Percentiles rank a stretch among this genome's conserved stretches.
phyloP scores from a whole-genome alignment of 1,140 invertebrate species.

The Anadara kagoshimensis region DNA sequence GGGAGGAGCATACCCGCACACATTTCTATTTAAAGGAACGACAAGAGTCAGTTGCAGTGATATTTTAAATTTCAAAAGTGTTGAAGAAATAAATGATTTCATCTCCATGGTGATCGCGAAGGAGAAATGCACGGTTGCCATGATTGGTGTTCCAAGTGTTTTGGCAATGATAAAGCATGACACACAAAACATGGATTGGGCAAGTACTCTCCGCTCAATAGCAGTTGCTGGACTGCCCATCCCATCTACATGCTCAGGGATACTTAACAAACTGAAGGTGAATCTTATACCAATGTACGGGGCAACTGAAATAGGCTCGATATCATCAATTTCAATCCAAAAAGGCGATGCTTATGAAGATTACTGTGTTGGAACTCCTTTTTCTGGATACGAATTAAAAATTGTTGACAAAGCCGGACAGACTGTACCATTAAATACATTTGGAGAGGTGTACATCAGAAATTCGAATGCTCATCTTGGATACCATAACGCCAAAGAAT shows the following conservation, averaged over 20 bases:
- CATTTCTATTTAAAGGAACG: not conserved
- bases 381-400: slow-evolving; percentile 9
- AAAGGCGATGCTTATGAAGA: not conserved
- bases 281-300: not conserved
- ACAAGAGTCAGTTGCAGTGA: not conserved
- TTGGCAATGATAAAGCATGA: no score
- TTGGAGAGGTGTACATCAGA: slow-evolving; percentile 15
- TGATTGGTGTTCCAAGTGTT: no score
- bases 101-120: no score
- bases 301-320: not conserved
- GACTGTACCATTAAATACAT: not conserved
- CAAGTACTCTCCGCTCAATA: not conserved
- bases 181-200: no score
- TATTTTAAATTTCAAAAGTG: not conserved
- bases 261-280: not conserved
- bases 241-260: not conserved
- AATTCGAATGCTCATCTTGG: not conserved
- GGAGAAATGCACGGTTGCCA: no score
- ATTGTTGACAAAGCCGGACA: slow-evolving; percentile 3
- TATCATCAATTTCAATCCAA: not conserved
- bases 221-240: not conserved
- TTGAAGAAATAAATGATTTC: not conserved
- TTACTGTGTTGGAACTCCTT: not conserved
- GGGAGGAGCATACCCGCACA: slow-evolving; percentile 1
- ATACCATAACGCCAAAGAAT: slow-evolving; percentile 1